Conservation (phyloP, 1,140 invertebrate species). For the Zaprionus lachaisei region DNA sequence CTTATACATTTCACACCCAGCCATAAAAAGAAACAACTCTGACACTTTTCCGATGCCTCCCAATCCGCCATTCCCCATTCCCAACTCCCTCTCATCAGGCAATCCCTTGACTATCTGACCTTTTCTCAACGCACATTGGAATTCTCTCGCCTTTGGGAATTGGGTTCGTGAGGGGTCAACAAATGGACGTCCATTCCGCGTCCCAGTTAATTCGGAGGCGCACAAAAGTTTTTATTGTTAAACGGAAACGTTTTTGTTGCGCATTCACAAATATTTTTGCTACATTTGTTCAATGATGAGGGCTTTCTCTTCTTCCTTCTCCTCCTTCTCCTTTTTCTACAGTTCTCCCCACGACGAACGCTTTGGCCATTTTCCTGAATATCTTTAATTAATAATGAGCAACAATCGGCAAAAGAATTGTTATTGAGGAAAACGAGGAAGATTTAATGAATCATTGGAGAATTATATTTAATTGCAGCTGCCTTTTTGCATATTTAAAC, state of each 20-base stretch:
- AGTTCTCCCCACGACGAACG: neutral
- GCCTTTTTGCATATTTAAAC: neutral
- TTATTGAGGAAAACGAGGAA: neutral
- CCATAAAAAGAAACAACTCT: conserved; percentile 13
- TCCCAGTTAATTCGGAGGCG: conserved; percentile 37
- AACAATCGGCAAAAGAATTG: neutral
- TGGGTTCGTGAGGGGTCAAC: neutral
- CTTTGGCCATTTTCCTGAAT: conserved; percentile 13
- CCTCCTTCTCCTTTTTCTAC: neutral
- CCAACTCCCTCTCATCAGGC: neutral
- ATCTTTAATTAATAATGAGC: conserved; percentile 35
- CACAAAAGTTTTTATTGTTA: conserved; percentile 62
- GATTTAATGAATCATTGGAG: neutral
- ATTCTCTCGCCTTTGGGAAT: conserved; percentile 13
- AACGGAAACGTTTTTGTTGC: conserved; percentile 61
- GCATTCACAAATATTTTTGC: conserved; percentile 49
- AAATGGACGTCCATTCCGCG: conserved; percentile 25
- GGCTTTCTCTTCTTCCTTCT: neutral
- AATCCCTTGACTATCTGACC: conserved; percentile 47
- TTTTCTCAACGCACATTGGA: conserved; percentile 43
- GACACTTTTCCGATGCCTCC: conserved; percentile 17
- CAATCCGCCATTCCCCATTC: neutral
- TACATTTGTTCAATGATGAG: conserved; percentile 26
- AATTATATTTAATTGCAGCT: too few species aligned
- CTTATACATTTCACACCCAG: conserved; percentile 47